phyloP scores from a whole-genome alignment of 35 echinoderm and acorn worm species.

The Holothuria glaberrima region DNA sequence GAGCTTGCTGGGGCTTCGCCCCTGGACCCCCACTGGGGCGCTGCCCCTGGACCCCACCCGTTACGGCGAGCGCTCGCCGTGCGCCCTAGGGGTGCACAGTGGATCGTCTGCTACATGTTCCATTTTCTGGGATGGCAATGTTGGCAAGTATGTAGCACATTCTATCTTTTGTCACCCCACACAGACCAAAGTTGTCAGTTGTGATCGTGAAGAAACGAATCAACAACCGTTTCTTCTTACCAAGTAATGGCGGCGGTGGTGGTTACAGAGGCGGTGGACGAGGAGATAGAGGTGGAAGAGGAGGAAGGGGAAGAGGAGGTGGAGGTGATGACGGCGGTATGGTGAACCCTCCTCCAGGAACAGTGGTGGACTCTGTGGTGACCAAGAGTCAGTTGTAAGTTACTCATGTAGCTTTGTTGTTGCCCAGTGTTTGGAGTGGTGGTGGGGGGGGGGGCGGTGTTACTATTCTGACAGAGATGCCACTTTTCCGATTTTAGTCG shows the following conservation, averaged over 20 bases:
- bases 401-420: background rate
- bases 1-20: too few species aligned
- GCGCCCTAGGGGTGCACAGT: too few species aligned
- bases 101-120: too few species aligned
- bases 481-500: too few species aligned
- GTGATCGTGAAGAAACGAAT: conserved; percentile 92
- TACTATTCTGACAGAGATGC: too few species aligned
- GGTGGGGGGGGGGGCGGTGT: too few species aligned
- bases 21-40: too few species aligned
- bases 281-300: background rate
- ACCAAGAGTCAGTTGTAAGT: conserved; percentile 87
- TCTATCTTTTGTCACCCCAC: background rate
- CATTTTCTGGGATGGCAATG: too few species aligned
- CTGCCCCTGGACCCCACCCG: too few species aligned
- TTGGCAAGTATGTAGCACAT: too few species aligned
- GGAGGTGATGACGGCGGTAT: conserved; percentile 18
- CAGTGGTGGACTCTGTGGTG: conserved; percentile 77
- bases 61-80: too few species aligned
- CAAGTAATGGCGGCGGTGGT: background rate
- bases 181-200: conserved; percentile 71
- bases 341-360: conserved; percentile 87
- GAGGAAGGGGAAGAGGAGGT: conserved; percentile 1
- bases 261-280: background rate
- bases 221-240: conserved; percentile 84
- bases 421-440: too few species aligned